Evolutionary conservation across 2,797 vertebrate species (phyloP).

Genomic region (Gymnoscopelus braueri): DNA sequence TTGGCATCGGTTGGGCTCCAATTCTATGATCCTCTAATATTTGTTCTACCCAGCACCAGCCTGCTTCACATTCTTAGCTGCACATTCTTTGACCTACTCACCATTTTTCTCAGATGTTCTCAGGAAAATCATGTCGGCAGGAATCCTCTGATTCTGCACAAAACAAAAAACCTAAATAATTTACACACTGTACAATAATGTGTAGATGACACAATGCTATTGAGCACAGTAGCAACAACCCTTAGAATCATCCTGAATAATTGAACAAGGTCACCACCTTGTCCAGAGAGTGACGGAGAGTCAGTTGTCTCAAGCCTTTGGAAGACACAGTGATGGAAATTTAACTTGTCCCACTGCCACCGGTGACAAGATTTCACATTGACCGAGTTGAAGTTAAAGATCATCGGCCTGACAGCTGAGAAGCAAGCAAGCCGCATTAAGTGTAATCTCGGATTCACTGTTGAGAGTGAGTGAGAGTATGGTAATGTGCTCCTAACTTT

Average conservation of each 20-base stretch:
- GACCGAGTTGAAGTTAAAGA: conserved; percentile 30
- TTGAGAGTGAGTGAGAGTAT: too few relatives aligned
- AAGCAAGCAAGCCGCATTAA: conserved; percentile 1
- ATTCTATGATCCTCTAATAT: too few relatives aligned
- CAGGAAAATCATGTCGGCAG: conserved; percentile 98
- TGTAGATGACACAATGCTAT: conserved; percentile 29
- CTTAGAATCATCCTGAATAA: conserved; percentile 69
- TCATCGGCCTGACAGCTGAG: conserved; percentile 14
- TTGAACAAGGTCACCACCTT: conserved; percentile 71
- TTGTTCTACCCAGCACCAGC: not conserved
- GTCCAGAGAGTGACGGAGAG: conserved; percentile 60
- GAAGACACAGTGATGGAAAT: conserved; percentile 23
- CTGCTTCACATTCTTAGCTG: not conserved
- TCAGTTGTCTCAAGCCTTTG: conserved; percentile 24
- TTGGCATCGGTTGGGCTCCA: too few relatives aligned
- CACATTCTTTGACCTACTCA: conserved; percentile 70
- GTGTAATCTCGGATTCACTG: not conserved
- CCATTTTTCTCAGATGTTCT: conserved; percentile 96
- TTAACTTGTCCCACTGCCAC: conserved; percentile 19
- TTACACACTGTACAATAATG: not conserved
- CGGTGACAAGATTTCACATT: conserved; percentile 26
- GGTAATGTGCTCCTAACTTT: too few relatives aligned
- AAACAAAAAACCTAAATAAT: conserved; percentile 25
- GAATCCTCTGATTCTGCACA: conserved; percentile 95
- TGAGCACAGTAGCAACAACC: conserved; percentile 48